These are phyloP conservation scores for Patella vulgata DNA, from an alignment of 1,140 invertebrate species.

Conservation along the genomic window DNA sequence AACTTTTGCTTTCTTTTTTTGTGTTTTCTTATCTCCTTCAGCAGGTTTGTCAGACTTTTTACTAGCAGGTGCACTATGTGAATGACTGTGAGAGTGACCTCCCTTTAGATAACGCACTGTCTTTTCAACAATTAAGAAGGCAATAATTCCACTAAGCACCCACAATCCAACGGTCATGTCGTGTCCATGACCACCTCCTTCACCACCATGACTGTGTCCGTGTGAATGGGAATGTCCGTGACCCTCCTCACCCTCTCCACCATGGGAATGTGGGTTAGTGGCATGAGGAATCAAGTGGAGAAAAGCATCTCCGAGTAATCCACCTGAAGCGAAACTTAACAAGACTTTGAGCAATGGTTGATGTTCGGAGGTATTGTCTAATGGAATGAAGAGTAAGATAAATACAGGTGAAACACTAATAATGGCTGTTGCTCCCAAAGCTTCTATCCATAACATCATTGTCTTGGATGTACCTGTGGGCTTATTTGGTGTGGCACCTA, in stretches of 20 bases:
- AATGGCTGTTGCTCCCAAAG: constrained; percentile 80
- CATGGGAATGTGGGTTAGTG: constrained; percentile 71
- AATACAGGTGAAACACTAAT: constrained; percentile 95
- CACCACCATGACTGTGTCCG: constrained; percentile 67
- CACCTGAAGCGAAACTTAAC: constrained; percentile 93
- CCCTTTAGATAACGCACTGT: constrained; percentile 87
- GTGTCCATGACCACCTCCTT: constrained; percentile 40
- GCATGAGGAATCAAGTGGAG: constrained; percentile 97
- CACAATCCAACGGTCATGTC: constrained; percentile 90
- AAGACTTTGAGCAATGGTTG: constrained; percentile 85
- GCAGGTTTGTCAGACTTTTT: constrained; percentile 14
- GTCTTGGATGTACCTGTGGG: constrained; percentile 19
- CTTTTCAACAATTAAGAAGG: constrained; percentile 93
- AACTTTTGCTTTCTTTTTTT: constrained; percentile 39
- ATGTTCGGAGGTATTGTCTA: constrained; percentile 81
- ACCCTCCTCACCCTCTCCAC: constrained; percentile 66
- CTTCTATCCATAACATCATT: constrained; percentile 57
- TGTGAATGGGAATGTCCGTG: constrained; percentile 68
- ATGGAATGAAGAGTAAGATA: constrained; percentile 91
- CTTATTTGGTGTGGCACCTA: constrained; percentile 12
- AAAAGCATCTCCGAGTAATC: constrained; percentile 94
- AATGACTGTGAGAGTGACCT: constrained; percentile 69
- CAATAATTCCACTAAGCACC: constrained; percentile 89
- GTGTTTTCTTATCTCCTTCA: constrained; percentile 42
- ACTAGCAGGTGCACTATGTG: constrained; percentile 40